Base-by-base conservation (phyloP, 2,888 invertebrate species). In the Hypolimnas misippus region DNA sequence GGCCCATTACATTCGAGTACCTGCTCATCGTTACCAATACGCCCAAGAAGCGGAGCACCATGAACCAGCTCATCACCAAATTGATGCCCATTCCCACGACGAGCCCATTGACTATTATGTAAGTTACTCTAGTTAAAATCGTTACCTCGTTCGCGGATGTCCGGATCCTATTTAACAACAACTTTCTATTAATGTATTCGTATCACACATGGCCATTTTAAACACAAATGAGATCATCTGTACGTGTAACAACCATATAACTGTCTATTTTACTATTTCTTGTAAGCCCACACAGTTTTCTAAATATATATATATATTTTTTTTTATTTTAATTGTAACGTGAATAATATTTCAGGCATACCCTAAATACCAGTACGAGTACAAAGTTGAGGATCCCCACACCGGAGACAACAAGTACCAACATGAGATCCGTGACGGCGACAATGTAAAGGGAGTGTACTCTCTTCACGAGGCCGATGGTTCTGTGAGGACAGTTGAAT, bases 391-490 rank as follows among this genome's bases (percentile, higher is more conserved):
- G 67, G 94, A 94, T 66, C 92, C 92, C 21, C 93, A 94, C 68
- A 94, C 94, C 38, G 94, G 94, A 46, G 94, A 94, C 79, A 93
- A 93, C 73, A 94, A 94, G 80, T 93, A 88, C 82, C 94, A 94
- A 71, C 87, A 92, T 60, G 94, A 94, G 78, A 80, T 86, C 68
- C 88, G 93, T 14, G 93, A 93, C 83, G 95, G 95, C 6, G 93
- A 94, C 71, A 93, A 89, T 14, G 95, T 95, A 55, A 93, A 93
- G 77, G 95, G 95, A 38, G 93, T 94, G 51, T 95, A 95, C 77
- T 91, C 93, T 52, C 81, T 94, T 40, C 92, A 93, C 60, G 94
- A 94, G 73, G 89, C 94, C 63, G 93, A 93, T 68, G 94, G 94
- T 25, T 94, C 94, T 59, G 77, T 93, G 63, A 89, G 94, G 70